These are phyloP conservation scores for Spisula solida DNA, from an alignment of 2,888 invertebrate species.

Conservation along the genomic window DNA sequence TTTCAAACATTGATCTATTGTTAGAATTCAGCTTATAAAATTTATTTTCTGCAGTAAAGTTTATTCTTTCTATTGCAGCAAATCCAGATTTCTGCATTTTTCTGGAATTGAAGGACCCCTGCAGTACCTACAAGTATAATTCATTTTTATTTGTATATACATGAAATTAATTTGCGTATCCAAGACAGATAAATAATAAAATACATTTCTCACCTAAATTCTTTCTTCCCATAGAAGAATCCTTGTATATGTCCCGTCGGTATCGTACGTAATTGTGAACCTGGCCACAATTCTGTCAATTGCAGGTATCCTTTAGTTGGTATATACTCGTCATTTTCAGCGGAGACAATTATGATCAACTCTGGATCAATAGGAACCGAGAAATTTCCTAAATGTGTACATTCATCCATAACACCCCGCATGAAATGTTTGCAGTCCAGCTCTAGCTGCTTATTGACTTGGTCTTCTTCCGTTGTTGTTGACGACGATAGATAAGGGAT, in stretches of 20 bases:
- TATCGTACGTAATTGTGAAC: slow-evolving; percentile 95
- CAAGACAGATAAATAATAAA: not conserved
- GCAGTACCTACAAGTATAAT: too few relatives aligned
- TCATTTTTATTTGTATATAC: too few relatives aligned
- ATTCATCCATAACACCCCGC: slow-evolving; percentile 99
- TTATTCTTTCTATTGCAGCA: too few relatives aligned
- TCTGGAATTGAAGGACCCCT: too few relatives aligned
- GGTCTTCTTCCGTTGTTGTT: slow-evolving; percentile 14
- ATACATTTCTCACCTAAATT: slow-evolving; percentile 92
- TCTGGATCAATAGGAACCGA: slow-evolving; percentile 94
- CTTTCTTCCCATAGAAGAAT: slow-evolving; percentile 93
- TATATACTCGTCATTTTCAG: slow-evolving; percentile 94
- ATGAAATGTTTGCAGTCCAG: slow-evolving; percentile 92
- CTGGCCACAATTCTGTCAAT: slow-evolving; percentile 97
- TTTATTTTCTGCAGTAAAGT: too few relatives aligned
- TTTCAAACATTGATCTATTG: too few relatives aligned
- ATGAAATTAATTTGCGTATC: too few relatives aligned
- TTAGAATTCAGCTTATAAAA: too few relatives aligned
- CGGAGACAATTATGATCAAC: slow-evolving; percentile 96
- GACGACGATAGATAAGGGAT: slow-evolving; percentile 34
- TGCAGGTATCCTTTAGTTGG: slow-evolving; percentile 94
- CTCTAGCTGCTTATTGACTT: slow-evolving; percentile 30
- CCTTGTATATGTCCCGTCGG: slow-evolving; percentile 93
- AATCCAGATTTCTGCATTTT: too few relatives aligned
- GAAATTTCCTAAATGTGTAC: slow-evolving; percentile 98